phyloP scores from a whole-genome alignment of 2,888 invertebrate genomes.

The Nudaria mundana region DNA sequence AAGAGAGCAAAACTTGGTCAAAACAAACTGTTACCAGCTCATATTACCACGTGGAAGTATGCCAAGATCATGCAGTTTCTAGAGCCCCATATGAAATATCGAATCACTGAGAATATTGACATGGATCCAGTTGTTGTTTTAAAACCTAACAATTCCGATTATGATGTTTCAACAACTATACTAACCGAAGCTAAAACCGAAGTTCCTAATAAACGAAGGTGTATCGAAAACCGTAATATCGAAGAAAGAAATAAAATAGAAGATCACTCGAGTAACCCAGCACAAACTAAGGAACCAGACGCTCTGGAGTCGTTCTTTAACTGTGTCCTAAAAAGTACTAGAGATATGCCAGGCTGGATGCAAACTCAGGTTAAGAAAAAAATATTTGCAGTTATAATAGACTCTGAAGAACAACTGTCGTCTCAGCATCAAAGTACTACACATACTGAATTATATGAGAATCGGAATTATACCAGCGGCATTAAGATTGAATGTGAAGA shows the following conservation, averaged over 20 bases:
- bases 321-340: constrained; percentile 62
- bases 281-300: constrained; percentile 41
- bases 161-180: constrained; percentile 53
- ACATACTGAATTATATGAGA: constrained; percentile 16
- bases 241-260: too few relatives aligned
- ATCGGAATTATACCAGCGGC: too few relatives aligned
- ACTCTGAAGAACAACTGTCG: constrained; percentile 63
- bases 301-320: constrained; percentile 68
- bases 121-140: constrained; percentile 43
- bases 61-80: constrained; percentile 73
- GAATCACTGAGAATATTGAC: constrained; percentile 70
- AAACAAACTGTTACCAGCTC: constrained; percentile 68
- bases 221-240: constrained; percentile 27
- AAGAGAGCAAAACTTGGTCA: constrained; percentile 71
- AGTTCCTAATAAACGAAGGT: constrained; percentile 42
- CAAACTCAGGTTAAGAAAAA: constrained; percentile 74
- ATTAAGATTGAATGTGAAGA: too few relatives aligned
- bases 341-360: constrained; percentile 70
- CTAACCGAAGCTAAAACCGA: constrained; percentile 30
- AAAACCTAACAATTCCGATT: constrained; percentile 41
- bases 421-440: constrained; percentile 30
- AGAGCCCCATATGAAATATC: constrained; percentile 72
- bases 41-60: constrained; percentile 74
- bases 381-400: constrained; percentile 69
- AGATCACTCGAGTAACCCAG: constrained; percentile 13